Evolutionary conservation across 2,113 vertebrate genomes (phyloP).

Genomic region (Deroptyus accipitrinus): DNA sequence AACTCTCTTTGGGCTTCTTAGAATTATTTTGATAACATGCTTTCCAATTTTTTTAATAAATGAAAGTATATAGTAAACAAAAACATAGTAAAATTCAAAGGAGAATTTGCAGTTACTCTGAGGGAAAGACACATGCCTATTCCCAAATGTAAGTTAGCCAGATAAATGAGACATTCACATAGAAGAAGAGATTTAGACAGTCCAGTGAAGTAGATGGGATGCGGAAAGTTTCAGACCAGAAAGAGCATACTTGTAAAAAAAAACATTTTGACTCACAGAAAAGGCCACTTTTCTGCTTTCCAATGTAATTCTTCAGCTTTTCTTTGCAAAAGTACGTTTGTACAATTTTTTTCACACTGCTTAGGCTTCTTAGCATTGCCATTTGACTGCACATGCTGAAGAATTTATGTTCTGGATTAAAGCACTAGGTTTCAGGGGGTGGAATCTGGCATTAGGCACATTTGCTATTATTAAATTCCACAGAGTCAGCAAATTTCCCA

Average conservation of each 20-base stretch:
- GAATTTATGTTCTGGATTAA: not conserved
- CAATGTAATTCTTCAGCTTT: not conserved
- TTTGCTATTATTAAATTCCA: not conserved
- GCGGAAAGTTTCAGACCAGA: not conserved
- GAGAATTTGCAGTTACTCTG: not conserved
- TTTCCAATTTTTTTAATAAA: not conserved
- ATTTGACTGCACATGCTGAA: not conserved
- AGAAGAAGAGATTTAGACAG: not conserved
- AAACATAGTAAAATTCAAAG: not conserved
- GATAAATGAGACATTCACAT: not conserved
- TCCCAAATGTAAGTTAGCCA: not conserved
- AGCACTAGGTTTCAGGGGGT: not conserved
- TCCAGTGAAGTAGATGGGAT: not conserved
- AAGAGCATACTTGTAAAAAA: not conserved
- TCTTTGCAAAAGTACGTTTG: not conserved
- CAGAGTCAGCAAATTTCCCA: not conserved
- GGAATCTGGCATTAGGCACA: not conserved
- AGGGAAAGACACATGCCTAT: not conserved
- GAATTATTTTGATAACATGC: not conserved
- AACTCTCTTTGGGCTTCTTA: not conserved
- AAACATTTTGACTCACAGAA: fast-evolving
- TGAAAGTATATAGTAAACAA: not conserved
- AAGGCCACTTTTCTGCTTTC: not conserved
- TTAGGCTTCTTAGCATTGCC: not conserved
- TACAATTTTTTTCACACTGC: not conserved